Percentiles rank a stretch among this genome's conserved stretches.
Conservation (phyloP, 2,888 invertebrate species). For the Epistrophe grossulariae region DNA sequence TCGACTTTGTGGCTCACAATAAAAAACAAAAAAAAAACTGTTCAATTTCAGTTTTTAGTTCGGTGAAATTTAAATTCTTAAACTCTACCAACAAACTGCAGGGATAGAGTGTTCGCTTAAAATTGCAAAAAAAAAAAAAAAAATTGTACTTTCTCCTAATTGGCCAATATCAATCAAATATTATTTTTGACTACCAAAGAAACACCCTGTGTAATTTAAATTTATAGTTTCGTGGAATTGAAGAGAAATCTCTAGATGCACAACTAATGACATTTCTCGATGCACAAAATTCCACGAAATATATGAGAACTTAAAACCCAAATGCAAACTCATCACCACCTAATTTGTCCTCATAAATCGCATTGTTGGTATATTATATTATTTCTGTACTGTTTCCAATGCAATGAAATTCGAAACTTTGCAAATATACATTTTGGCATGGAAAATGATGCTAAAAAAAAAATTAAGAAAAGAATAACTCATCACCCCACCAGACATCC, state of each 20-base stretch:
- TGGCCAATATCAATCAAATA: not conserved
- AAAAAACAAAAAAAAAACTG: no score
- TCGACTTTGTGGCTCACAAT: no score
- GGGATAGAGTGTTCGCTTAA: not conserved
- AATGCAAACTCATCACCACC: conserved; percentile 67
- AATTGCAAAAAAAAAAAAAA: not conserved
- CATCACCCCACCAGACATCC: conserved; percentile 40
- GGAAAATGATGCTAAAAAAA: not conserved
- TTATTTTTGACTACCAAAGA: not conserved
- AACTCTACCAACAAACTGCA: no score
- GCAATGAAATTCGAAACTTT: conserved; percentile 20
- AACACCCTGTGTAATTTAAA: conserved; percentile 58
- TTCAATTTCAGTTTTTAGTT: no score
- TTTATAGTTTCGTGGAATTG: conserved; percentile 71
- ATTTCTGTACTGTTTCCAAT: not conserved
- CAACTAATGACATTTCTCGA: conserved; percentile 53
- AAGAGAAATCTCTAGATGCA: conserved; percentile 48
- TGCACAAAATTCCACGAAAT: conserved; percentile 62
- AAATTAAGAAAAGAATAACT: conserved; percentile 20
- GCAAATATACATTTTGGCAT: conserved; percentile 17
- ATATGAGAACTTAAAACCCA: conserved; percentile 43
- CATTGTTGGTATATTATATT: conserved; percentile 20
- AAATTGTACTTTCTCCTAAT: not conserved
- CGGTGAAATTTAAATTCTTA: no score
- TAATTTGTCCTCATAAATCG: conserved; percentile 74